phyloP scores from a whole-genome alignment of 2,797 vertebrate genomes.

The Bovichtus diacanthus region DNA sequence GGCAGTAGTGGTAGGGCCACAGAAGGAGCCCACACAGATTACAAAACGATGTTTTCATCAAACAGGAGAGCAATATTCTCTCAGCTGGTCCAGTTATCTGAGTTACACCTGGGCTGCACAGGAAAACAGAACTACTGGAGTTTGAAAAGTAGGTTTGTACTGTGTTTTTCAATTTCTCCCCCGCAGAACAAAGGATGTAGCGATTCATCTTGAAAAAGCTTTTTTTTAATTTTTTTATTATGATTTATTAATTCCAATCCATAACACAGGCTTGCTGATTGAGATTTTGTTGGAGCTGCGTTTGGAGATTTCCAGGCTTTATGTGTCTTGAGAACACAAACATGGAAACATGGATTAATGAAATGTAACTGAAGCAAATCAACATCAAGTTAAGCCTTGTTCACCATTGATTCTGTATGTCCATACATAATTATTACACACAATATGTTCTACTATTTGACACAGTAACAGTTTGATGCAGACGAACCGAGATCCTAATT shows the following conservation, averaged over 20 bases:
- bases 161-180: constrained; percentile 41
- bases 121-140: constrained; percentile 37
- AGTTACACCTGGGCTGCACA: constrained; percentile 41
- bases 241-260: constrained; percentile 60
- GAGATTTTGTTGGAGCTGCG: constrained; percentile 39
- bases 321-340: constrained; percentile 37
- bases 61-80: constrained; percentile 25
- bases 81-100: constrained; percentile 41
- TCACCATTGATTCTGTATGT: constrained; percentile 6
- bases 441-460: background rate
- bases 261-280: constrained; percentile 43
- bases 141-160: constrained; percentile 43
- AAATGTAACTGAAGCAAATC: background rate
- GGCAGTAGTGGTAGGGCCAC: background rate
- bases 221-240: too few relatives aligned
- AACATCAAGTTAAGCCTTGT: background rate
- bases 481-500: constrained; percentile 27
- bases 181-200: constrained; percentile 28
- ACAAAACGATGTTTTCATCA: constrained; percentile 43
- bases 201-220: constrained; percentile 43
- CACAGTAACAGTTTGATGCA: constrained; percentile 13
- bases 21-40: constrained; percentile 32
- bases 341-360: background rate
- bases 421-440: background rate
- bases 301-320: constrained; percentile 46